phyloP scores from a whole-genome alignment of 2,797 vertebrate species.

The Paramormyrops hopkinsi region DNA sequence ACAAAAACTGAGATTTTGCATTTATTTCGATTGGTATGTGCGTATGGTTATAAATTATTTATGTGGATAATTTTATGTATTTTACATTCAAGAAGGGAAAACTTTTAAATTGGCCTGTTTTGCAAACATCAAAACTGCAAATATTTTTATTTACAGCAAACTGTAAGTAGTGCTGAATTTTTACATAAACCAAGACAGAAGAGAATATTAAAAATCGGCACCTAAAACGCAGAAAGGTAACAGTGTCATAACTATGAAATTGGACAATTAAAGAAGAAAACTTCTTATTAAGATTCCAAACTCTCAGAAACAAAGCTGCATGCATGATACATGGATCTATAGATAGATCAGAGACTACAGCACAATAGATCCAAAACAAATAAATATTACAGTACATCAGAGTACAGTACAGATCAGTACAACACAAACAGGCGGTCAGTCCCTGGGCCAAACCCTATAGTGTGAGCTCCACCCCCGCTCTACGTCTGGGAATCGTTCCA shows the following conservation, averaged over 20 bases:
- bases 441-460: slow-evolving; percentile 20
- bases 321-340: not conserved
- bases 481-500: slow-evolving; percentile 47
- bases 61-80: not conserved
- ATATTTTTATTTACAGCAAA: not conserved
- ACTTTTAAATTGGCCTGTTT: not conserved
- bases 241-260: not conserved
- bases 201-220: not conserved
- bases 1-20: not conserved
- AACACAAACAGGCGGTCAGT: slow-evolving; percentile 4
- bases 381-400: not conserved
- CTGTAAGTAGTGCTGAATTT: not conserved
- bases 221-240: not conserved
- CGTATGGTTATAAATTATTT: not conserved
- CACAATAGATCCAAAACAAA: not conserved
- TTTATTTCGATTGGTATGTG: not conserved
- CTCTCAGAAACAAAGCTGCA: not conserved
- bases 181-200: not conserved
- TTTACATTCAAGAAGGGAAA: not conserved
- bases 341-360: not conserved
- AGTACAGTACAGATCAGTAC: not conserved
- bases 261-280: not conserved
- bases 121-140: not conserved
- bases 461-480: slow-evolving; percentile 49
- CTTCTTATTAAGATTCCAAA: not conserved